These are phyloP conservation scores for Epizoanthus ramosus DNA, from an alignment of 92 coral and sea anemone genomes.

Conservation along the genomic window DNA sequence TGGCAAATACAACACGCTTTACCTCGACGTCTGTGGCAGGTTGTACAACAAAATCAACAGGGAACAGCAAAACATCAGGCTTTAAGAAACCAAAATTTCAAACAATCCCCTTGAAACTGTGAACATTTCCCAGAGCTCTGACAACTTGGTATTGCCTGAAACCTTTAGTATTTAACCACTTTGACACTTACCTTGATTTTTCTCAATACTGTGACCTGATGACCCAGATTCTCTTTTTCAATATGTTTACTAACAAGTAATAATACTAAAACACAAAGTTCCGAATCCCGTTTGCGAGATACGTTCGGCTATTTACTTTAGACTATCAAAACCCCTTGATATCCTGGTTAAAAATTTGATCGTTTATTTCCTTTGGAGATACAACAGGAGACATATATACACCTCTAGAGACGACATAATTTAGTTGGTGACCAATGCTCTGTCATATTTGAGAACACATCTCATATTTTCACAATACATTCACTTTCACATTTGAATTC, in stretches of 20 bases:
- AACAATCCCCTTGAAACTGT: constrained; percentile 40
- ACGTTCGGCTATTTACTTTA: constrained; percentile 43
- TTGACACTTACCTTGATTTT: constrained; percentile 15
- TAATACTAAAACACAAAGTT: background rate
- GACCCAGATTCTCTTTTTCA: constrained; percentile 56
- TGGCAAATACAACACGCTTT: constrained; percentile 14
- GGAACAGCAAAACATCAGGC: constrained; percentile 46
- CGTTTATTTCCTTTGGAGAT: constrained; percentile 42
- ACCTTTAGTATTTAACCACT: background rate
- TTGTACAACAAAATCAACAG: constrained; percentile 44
- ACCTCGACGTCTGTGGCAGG: constrained; percentile 50
- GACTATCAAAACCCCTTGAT: constrained; percentile 65
- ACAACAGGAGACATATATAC: constrained; percentile 26
- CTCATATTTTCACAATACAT: constrained; percentile 10
- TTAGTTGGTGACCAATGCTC: constrained; percentile 36
- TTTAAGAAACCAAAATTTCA: constrained; percentile 38
- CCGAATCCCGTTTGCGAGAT: constrained; percentile 16
- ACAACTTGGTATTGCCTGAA: constrained; percentile 6
- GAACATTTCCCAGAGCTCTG: constrained; percentile 10
- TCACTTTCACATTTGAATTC: constrained; percentile 9
- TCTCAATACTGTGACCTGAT: constrained; percentile 58
- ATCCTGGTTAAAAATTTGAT: constrained; percentile 60
- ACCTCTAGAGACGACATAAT: constrained; percentile 36
- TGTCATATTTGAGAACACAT: constrained; percentile 34
- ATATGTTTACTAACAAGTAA: constrained; percentile 42